Evolutionary conservation across 2,797 vertebrate genomes (phyloP), one percentile per base, ranked within the genome.

Genomic region (Cynopterus sphinx): DNA sequence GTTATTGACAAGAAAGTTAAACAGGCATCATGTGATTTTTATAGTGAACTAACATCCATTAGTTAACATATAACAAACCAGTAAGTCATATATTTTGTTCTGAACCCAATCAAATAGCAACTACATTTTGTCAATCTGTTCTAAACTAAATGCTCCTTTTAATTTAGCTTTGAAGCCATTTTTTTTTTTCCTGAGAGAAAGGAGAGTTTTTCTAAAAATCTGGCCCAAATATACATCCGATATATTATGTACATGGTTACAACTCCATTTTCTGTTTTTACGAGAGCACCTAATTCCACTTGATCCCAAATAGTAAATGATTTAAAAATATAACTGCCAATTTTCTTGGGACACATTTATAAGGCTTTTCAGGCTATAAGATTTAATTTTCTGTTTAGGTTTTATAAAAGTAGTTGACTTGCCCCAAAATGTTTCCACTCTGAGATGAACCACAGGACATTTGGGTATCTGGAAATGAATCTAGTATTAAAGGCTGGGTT

Each of bases 351-450:
- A 82, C 9, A 28, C 51, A 39, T 70, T 75, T 77, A 51, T 19
- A 89, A 57, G 41, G 2, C 33, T 55, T 55, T 92, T 95, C 24
- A 86, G n/a, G 68, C 19, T 55, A 8, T 41, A 84, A 67, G 26
- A 11, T 82, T 70, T 82, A 85, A 65, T 11, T 77, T 94, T 22
- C 41, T 49, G 1, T 68, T 84, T 28, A 78, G 43, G 10, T 55
- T 82, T 75, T 79, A 88, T 49, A 55, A 91, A 94, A 55, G 65
- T 41, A 90, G 17, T 70, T 78, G 86, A 78, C 17, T 78, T 91
- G 93, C 49, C 31, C 31, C 33, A 46, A 55, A 92, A 65, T n/a
- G 55, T 53, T 84, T 55, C 33, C 63, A 36, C 6, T 28, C 68
- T 65, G n/a, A 51, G 33, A 85, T 31, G 59, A 79, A 70, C 21